Base-by-base conservation (phyloP, 2,113 vertebrate genomes). In the Callaeas wilsoni region DNA sequence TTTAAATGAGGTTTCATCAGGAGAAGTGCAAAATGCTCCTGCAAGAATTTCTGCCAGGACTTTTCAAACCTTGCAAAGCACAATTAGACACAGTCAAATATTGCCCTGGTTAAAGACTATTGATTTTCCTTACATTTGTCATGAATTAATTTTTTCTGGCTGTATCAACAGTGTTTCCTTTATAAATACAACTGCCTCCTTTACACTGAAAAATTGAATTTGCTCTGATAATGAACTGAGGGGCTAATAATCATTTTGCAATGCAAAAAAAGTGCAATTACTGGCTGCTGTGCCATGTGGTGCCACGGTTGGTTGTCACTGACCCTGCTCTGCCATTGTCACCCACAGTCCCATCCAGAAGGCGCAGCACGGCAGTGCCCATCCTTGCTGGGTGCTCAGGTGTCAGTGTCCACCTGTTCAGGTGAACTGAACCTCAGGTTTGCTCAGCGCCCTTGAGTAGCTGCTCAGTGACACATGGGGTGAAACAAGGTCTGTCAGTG, bases 81-180 rank as follows among this genome's bases (percentile, higher is more conserved):
- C 96, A 97, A 97, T 98, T 97, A 98, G 94, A 95, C 96, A 97
- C 93, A 95, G 96, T 95, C 94, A 98, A 97, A 98, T 95, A 97
- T 97, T 97, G 84, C 92, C 94, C 95, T 68, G 95, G 96, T 97
- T 98, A 98, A 97, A 97, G 96, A 95, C 96, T 97, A 97, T 97
- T 97, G 96, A 97, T 98, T 97, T 96, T 97, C 83, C 94, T 94
- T 93, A 97, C 96, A 95, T 97, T 97, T 97, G 90, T 93, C 95
- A 96, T 81, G 95, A 97, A 97, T 97, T 97, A 96, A 96, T 97
- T 96, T 96, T 96, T 97, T 87, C 84, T 10, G 33, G 88, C 95
- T 97, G 35, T 97, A 96, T 96, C 93, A 98, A 97, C 96, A 97
- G 33, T 82, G 89, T 92, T 93, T 96, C 94, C 91, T 97, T 97